These are phyloP conservation scores for Priocnemis perturbator DNA, from an alignment of 2,888 invertebrate genomes.

Conservation along the genomic window DNA sequence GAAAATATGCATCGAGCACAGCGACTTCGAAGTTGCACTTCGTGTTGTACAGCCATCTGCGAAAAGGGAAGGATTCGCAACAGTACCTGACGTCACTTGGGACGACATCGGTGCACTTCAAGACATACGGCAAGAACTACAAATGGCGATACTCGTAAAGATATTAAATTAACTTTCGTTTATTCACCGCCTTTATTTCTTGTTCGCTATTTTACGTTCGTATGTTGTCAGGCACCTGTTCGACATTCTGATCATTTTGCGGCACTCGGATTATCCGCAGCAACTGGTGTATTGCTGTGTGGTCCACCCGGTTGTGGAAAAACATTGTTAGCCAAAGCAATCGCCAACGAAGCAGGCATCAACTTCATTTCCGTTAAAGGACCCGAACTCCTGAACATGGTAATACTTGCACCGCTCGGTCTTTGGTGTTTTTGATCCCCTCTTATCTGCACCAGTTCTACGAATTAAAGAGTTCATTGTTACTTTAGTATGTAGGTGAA, in stretches of 20 bases:
- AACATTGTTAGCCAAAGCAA: constrained; percentile 97
- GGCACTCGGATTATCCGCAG: constrained; percentile 85
- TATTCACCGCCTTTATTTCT: not conserved
- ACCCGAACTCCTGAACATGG: constrained; percentile 98
- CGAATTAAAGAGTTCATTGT: constrained; percentile 19
- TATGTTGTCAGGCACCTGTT: constrained; percentile 85
- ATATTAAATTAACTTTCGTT: not conserved
- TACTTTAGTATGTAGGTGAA: constrained; percentile 94
- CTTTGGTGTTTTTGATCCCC: constrained; percentile 19
- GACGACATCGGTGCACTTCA: constrained; percentile 95
- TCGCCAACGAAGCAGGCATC: constrained; percentile 98
- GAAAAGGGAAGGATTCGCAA: constrained; percentile 97
- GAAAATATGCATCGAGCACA: constrained; percentile 82
- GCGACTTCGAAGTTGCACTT: constrained; percentile 87
- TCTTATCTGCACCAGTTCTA: not conserved
- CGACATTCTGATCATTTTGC: constrained; percentile 89
- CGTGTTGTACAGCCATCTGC: constrained; percentile 93
- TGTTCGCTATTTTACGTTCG: not conserved
- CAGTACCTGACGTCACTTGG: constrained; percentile 98
- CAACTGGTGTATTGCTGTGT: constrained; percentile 94
- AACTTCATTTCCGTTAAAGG: constrained; percentile 99
- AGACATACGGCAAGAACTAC: constrained; percentile 91
- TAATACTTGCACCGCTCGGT: constrained; percentile 69
- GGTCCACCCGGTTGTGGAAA: constrained; percentile 99
- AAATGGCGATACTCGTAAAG: constrained; percentile 89